A percentile compares a stretch with the other conserved stretches of the same genome.
Evolutionary conservation across 2,888 invertebrate species (phyloP).

Genomic region (Ornithoptera alexandrae): DNA sequence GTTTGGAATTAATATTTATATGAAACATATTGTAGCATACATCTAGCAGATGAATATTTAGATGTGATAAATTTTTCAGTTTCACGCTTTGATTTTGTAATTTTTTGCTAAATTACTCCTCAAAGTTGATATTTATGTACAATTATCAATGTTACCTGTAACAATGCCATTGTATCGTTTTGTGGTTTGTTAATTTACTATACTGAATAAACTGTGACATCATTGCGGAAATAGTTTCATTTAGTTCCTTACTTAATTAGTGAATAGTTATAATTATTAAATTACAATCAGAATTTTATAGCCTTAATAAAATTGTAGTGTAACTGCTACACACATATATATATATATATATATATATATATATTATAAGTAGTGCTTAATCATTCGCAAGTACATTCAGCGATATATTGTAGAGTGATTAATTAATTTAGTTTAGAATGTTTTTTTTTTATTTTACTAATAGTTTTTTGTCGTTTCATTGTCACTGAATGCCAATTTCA

Average conservation of each 20-base stretch:
- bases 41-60: neutral
- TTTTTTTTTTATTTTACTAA: too few species aligned
- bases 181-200: constrained; percentile 23
- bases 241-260: constrained; percentile 20
- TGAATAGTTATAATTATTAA: neutral
- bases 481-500: too few species aligned
- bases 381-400: neutral
- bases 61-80: neutral
- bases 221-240: constrained; percentile 29
- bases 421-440: neutral
- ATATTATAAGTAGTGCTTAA: neutral
- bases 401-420: neutral
- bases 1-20: too few species aligned
- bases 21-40: too few species aligned
- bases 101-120: neutral
- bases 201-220: constrained; percentile 23
- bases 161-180: constrained; percentile 5
- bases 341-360: neutral
- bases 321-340: neutral
- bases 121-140: constrained; percentile 5
- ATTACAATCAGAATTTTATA: neutral
- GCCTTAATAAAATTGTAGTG: neutral
- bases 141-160: constrained; percentile 6
- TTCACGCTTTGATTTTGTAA: neutral
- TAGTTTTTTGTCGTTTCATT: too few species aligned